Conservation (phyloP, 1,140 invertebrate species). For the Drosophila ficusphila region DNA sequence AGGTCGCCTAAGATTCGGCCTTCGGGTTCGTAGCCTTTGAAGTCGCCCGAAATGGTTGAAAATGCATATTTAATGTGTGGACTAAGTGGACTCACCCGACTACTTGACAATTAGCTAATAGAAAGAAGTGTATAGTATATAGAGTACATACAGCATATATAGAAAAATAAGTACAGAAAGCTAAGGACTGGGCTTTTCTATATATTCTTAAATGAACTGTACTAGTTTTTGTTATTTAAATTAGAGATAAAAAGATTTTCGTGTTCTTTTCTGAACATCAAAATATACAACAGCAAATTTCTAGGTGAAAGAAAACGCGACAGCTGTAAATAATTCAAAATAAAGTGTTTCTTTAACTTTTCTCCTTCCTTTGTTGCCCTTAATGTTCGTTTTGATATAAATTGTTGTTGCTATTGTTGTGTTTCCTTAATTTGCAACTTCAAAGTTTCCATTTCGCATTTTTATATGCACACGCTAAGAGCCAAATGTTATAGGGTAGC, state of each 20-base stretch:
- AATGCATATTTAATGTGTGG: conserved; percentile 29
- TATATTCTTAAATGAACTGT: too few species aligned
- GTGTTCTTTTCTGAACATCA: too few species aligned
- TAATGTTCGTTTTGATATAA: conserved; percentile 10
- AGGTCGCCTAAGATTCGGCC: not conserved
- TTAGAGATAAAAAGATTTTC: not conserved
- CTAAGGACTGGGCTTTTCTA: too few species aligned
- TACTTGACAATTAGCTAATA: conserved; percentile 28
- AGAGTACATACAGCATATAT: not conserved
- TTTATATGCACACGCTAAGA: conserved; percentile 17
- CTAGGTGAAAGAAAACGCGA: not conserved
- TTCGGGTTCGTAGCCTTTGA: conserved; percentile 8
- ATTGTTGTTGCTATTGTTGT: conserved; percentile 25
- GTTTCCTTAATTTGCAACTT: conserved; percentile 29
- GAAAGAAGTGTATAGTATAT: not conserved
- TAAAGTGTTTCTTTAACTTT: not conserved
- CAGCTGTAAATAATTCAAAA: conserved; percentile 22
- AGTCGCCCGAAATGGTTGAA: conserved; percentile 23
- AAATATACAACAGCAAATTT: too few species aligned
- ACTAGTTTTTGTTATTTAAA: too few species aligned
- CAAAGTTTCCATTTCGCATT: conserved; percentile 37
- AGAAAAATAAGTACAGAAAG: not conserved
- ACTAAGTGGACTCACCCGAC: conserved; percentile 13
- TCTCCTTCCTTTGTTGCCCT: not conserved
- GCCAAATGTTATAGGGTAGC: conserved; percentile 10